Percentiles rank a stretch among this genome's conserved stretches.
Evolutionary conservation across 2,113 vertebrate genomes (phyloP).

Genomic region (Kobus ellipsiprymnus): DNA sequence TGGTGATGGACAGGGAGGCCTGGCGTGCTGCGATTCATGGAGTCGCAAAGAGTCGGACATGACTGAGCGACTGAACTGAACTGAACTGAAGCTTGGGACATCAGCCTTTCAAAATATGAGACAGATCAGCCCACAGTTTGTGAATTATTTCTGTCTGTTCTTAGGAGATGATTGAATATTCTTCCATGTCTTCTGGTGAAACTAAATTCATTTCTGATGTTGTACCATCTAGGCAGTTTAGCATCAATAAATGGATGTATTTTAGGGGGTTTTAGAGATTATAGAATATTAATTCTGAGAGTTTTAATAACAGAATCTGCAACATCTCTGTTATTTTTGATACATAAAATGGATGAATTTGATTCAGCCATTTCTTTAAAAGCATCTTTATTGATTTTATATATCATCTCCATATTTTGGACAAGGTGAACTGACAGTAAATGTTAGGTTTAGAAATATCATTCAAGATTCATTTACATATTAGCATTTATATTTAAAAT

Average conservation of each 20-base stretch:
- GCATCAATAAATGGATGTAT: neutral
- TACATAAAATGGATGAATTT: neutral
- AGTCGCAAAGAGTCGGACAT: too few species aligned
- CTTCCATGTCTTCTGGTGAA: neutral
- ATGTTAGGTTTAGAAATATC: slow-evolving; percentile 18
- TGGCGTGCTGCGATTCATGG: too few species aligned
- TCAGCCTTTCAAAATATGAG: neutral
- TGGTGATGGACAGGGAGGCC: too few species aligned
- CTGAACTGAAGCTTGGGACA: too few species aligned
- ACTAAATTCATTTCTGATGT: neutral
- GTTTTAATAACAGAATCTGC: neutral
- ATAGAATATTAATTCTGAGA: slow-evolving; percentile 25
- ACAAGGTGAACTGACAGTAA: slow-evolving; percentile 29
- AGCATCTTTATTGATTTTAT: slow-evolving; percentile 3
- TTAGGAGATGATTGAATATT: neutral
- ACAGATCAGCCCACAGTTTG: neutral
- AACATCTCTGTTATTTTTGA: neutral
- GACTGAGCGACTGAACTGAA: too few species aligned
- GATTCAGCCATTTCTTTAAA: slow-evolving; percentile 50
- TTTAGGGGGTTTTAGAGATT: neutral
- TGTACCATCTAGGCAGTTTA: neutral
- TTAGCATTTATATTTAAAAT: neutral
- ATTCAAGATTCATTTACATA: slow-evolving; percentile 4
- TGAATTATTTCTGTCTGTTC: neutral
- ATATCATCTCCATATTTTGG: slow-evolving; percentile 11